Percentiles rank a stretch among this genome's conserved stretches.
Evolutionary conservation across 2,888 invertebrate species (phyloP).

Genomic region (Vandiemenella viatica): DNA sequence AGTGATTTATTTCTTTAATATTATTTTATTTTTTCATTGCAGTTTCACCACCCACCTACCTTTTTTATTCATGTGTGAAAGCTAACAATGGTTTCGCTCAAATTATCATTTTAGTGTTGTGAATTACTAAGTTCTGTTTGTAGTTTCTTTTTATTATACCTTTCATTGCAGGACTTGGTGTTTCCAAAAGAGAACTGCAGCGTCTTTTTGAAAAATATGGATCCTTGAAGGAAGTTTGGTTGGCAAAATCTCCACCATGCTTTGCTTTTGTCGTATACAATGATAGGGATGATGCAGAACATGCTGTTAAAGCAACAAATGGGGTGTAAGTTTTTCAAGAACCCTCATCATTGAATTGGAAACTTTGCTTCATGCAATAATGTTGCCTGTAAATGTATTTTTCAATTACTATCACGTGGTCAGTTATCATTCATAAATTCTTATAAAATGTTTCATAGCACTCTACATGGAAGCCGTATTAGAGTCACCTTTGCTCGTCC

Average conservation of each 20-base stretch:
- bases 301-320: constrained; percentile 31
- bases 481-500: constrained; percentile 38
- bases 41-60: too few species aligned
- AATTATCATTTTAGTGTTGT: too few species aligned
- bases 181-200: constrained; percentile 36
- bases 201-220: constrained; percentile 38
- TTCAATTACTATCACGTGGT: too few species aligned
- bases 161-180: constrained; percentile 27
- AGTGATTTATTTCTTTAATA: too few species aligned
- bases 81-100: too few species aligned
- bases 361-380: background rate
- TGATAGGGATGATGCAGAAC: constrained; percentile 35
- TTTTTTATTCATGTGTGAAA: too few species aligned
- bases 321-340: constrained; percentile 31
- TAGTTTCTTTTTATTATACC: background rate
- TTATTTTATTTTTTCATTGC: too few species aligned
- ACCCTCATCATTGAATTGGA: background rate
- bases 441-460: constrained; percentile 29
- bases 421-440: too few species aligned
- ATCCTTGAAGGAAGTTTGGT: constrained; percentile 37
- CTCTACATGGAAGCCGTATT: constrained; percentile 34
- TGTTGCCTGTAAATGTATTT: too few species aligned
- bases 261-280: constrained; percentile 44
- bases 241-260: constrained; percentile 41
- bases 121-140: too few species aligned